Evolutionary conservation across 1,140 invertebrate genomes (phyloP), one percentile per base, ranked within the genome.

Genomic region (Sarcophaga bullata): DNA sequence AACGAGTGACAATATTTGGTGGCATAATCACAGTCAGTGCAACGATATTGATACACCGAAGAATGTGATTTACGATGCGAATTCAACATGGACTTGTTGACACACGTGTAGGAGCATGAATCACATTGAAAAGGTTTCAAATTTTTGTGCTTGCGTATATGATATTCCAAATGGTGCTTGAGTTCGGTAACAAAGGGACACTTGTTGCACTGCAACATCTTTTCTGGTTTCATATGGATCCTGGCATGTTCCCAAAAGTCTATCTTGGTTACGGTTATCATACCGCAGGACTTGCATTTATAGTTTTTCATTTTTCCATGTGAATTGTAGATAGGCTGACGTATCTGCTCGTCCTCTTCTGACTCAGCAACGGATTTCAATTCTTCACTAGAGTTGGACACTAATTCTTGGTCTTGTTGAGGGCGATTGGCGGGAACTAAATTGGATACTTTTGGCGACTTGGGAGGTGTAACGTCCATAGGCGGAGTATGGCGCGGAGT

Each of bases 11-110:
- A 98, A 89, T 99, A 99, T 90, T 99, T 99, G 0, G 98, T 99
- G 3, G 96, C 97, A 88, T 99, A 99, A n/a, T 93, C 94, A 89
- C 99, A 99, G 87, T 98, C 95, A 0, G 94, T 92, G 89, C 99
- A 99, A 46, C 96, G 93, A 89, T 98, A 99, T 86, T 98, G 98
- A 87, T 99, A 99, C 0, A 99, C 91, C 84, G 97, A 98, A 0
- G 97, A 99, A 90, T 99, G 99, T 0, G 97, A 98, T 89, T 99
- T 99, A 86, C 99, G 93, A 87, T 99, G 99, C 0, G 97, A 98
- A 88, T 99, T 99, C 11, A 99, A 92, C 99, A 99, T 99, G 0
- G 98, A 99, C 89, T 99, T 99, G 91, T 99, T 99, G 5, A 99
- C 98, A 88, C 98, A 99, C 0, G 94, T 93, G 87, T 99, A 99